Percentiles rank a stretch among this genome's conserved stretches.
Conservation (phyloP, 2,888 invertebrate genomes). For the Aporophyla nigra region DNA sequence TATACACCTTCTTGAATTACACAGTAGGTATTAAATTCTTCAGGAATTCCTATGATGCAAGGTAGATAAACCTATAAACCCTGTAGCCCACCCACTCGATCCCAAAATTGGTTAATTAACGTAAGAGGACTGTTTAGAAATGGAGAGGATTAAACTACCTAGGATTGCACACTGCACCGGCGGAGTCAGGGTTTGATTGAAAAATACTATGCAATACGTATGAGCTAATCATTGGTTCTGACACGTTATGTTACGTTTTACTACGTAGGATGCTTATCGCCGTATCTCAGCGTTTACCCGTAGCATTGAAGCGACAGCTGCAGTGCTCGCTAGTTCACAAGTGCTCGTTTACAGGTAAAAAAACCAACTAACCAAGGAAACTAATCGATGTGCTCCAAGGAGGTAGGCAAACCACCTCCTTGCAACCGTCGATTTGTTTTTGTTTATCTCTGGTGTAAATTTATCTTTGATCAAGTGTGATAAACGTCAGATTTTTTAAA, state of each 20-base stretch:
- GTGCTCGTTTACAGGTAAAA: slow-evolving; percentile 49
- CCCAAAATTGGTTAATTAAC: neutral
- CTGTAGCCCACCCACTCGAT: neutral
- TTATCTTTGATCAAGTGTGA: slow-evolving; percentile 31
- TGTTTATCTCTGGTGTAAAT: slow-evolving; percentile 44
- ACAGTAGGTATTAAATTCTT: neutral
- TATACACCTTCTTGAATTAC: slow-evolving; percentile 9
- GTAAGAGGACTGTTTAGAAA: neutral
- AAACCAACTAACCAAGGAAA: neutral
- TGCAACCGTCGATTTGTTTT: slow-evolving; percentile 30
- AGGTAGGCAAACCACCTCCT: slow-evolving; percentile 31
- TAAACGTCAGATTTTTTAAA: slow-evolving; percentile 22
- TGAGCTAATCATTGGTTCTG: slow-evolving; percentile 56
- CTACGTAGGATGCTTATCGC: slow-evolving; percentile 66
- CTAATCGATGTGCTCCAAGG: neutral
- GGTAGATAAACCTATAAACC: neutral
- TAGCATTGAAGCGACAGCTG: slow-evolving; percentile 69
- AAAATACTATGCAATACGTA: slow-evolving; percentile 49
- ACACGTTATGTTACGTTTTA: slow-evolving; percentile 55
- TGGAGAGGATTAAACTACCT: neutral
- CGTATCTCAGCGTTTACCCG: slow-evolving; percentile 63
- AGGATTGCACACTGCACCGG: slow-evolving; percentile 11
- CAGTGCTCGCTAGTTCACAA: slow-evolving; percentile 64
- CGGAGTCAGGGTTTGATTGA: slow-evolving; percentile 32
- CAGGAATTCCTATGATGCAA: neutral